These are phyloP conservation scores for Rhegmatorhina hoffmannsi DNA, from an alignment of 2,113 vertebrate genomes.

Conservation along the genomic window DNA sequence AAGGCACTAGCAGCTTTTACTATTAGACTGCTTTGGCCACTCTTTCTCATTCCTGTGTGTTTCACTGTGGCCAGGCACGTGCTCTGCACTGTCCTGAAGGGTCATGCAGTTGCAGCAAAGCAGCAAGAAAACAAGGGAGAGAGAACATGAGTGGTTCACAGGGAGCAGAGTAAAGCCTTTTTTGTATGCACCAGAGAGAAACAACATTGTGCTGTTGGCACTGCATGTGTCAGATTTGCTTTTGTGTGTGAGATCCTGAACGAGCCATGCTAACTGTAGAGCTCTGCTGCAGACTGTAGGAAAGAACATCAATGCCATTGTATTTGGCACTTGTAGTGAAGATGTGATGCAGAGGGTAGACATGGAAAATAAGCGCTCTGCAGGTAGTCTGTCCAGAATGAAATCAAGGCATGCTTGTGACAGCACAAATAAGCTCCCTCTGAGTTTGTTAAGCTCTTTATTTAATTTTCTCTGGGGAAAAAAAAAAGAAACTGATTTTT, in stretches of 20 bases:
- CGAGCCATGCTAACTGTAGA: not conserved
- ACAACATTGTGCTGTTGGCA: not conserved
- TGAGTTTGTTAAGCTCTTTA: not conserved
- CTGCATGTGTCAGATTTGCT: not conserved
- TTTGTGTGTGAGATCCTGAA: not conserved
- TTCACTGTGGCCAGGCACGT: accelerated
- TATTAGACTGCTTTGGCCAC: not conserved
- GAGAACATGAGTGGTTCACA: not conserved
- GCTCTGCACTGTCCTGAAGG: not conserved
- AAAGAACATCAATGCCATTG: not conserved
- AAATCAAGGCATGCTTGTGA: not conserved
- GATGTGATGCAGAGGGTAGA: not conserved
- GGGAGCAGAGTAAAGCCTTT: not conserved
- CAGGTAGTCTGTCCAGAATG: not conserved
- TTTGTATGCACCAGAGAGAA: not conserved
- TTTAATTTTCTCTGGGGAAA: not conserved
- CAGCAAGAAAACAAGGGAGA: not conserved
- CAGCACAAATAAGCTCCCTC: not conserved
- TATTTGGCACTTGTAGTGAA: not conserved
- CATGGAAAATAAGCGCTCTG: not conserved
- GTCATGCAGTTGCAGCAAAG: not conserved
- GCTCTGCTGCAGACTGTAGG: not conserved
- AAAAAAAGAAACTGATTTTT: not conserved
- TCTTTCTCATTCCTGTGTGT: not conserved
- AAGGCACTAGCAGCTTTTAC: not conserved